These are phyloP conservation scores for Leptobrachium ailaonicum DNA, from an alignment of 2,113 vertebrate genomes.

Conservation along the genomic window DNA sequence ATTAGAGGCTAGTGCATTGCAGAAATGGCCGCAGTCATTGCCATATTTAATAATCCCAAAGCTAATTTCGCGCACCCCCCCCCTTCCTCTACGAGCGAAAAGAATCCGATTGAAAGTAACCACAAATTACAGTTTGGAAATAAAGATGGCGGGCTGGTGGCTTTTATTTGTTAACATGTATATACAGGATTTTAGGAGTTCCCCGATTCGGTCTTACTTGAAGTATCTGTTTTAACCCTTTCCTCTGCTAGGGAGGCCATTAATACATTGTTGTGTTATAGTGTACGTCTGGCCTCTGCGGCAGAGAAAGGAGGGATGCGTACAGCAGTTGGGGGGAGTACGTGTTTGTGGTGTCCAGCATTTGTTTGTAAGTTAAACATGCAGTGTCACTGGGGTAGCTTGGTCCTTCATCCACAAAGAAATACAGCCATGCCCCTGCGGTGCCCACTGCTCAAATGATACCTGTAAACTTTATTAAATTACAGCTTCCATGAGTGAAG, in stretches of 20 bases:
- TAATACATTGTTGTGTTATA: not conserved
- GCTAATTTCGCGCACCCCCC: not conserved
- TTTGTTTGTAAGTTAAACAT: constrained; percentile 44
- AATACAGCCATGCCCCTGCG: constrained; percentile 43
- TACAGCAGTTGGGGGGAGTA: constrained; percentile 44
- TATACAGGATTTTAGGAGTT: constrained; percentile 43
- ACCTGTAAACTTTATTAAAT: constrained; percentile 47
- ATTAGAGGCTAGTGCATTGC: not conserved
- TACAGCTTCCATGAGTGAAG: constrained; percentile 45
- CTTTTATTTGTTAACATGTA: constrained; percentile 54
- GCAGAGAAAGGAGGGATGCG: not conserved
- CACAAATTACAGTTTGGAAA: not conserved
- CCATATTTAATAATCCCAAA: not conserved
- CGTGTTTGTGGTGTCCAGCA: constrained; percentile 56
- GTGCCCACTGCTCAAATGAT: constrained; percentile 37
- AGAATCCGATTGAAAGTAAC: not conserved
- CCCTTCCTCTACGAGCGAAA: not conserved
- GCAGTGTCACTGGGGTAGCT: constrained; percentile 28
- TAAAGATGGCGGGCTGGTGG: constrained; percentile 24
- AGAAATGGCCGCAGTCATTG: not conserved
- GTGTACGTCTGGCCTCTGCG: not conserved
- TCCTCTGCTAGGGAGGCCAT: constrained; percentile 7
- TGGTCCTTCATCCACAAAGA: constrained; percentile 27
- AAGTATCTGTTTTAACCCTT: constrained; percentile 24
- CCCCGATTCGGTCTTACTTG: constrained; percentile 38